Evolutionary conservation across 2,888 invertebrate species (phyloP), one percentile per base, ranked within the genome.

Genomic region (Chromoteleia sp.): DNA sequence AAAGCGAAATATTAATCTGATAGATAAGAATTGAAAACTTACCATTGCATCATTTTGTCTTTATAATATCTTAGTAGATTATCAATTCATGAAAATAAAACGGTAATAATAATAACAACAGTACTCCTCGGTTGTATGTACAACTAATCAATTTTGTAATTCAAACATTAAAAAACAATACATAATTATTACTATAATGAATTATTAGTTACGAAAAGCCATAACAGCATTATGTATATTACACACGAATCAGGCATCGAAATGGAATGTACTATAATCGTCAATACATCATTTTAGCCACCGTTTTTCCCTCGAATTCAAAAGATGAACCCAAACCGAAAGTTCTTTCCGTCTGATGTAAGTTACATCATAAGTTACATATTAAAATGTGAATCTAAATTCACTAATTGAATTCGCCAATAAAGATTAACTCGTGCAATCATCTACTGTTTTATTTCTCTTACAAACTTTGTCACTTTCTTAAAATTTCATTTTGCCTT

Each of bases 131-230:
- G 8, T 39, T 59, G 15, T 70, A 63, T 63, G 56, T 63, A 77
- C 68, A 76, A 76, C 21, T 48, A 77, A 70, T 56, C 30, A 65
- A 56, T 63, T 10, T 17, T 76, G 36, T 75, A 75, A 75, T 76
- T 76, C 54, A 76, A 59, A 43, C 25, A 54, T 61, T 45, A 73
- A 76, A 15, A 68, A 76, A 76, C 25, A 61, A 54, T 61, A 68
- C 68, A 76, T 76, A 76, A 76, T 76, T 68, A 76, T 77, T 77
- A 70, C 29, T 56, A 70, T 63, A 77, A 77, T 77, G 76, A 76
- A 76, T 76, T 65, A 76, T 76, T 50, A 61, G 59, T 76, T 30
- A 67, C 41, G 39, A 50, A 63, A 73, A 59, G 52, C n/a, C 61
- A 61, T 59, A 73, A 73, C 52, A 56, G 7, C 43, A 36, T 30